Conservation (phyloP, 2,888 invertebrate species). For the Cheilosia variabilis region DNA sequence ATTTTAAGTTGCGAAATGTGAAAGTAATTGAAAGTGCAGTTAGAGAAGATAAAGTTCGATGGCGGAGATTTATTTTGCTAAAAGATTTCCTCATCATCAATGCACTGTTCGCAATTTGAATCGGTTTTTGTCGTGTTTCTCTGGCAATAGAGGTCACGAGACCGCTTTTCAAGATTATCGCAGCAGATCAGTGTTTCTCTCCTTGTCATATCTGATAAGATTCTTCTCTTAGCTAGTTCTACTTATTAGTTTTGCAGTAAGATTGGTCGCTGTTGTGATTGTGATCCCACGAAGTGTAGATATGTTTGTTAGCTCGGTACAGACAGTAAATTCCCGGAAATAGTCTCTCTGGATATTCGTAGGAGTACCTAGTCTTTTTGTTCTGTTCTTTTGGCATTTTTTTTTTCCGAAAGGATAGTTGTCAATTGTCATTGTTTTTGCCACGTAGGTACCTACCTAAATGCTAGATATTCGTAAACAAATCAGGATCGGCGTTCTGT, state of each 20-base stretch:
- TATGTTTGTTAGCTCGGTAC: constrained; percentile 12
- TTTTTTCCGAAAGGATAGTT: neutral
- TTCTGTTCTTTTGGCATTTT: constrained; percentile 1
- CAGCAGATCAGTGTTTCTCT: constrained; percentile 15
- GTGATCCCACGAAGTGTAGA: constrained; percentile 29
- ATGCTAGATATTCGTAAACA: too few species aligned
- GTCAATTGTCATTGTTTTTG: too few species aligned
- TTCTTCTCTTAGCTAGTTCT: constrained; percentile 22
- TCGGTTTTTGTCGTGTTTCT: constrained; percentile 26
- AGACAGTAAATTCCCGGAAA: neutral
- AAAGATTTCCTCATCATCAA: constrained; percentile 17
- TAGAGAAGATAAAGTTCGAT: constrained; percentile 31
- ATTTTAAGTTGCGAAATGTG: constrained; percentile 53
- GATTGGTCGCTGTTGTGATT: neutral
- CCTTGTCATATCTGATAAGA: constrained; percentile 49
- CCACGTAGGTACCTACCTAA: too few species aligned
- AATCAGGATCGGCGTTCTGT: too few species aligned
- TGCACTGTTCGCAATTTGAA: constrained; percentile 49
- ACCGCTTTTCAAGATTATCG: constrained; percentile 1
- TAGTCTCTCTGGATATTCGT: constrained; percentile 2
- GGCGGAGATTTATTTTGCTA: constrained; percentile 14
- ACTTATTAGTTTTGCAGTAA: neutral
- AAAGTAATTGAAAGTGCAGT: constrained; percentile 61
- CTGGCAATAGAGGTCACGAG: constrained; percentile 44
- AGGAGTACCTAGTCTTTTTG: constrained; percentile 44